phyloP scores from a whole-genome alignment of 2,888 invertebrate genomes.

The Dastarcus helophoroides region DNA sequence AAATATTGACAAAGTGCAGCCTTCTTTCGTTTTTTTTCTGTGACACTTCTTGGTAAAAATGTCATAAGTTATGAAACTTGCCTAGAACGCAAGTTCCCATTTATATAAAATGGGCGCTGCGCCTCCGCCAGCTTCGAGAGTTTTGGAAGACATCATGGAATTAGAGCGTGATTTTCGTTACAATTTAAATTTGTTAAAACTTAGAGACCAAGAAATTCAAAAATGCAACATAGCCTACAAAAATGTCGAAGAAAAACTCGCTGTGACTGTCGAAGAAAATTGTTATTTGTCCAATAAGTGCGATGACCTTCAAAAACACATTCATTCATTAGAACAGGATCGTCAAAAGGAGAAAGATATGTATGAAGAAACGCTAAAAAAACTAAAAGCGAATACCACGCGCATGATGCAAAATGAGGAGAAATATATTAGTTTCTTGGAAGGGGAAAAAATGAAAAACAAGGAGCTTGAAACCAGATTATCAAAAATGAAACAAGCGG shows the following conservation, averaged over 20 bases:
- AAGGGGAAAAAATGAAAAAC: constrained; percentile 6
- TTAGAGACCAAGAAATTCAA: constrained; percentile 10
- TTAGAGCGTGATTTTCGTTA: constrained; percentile 12
- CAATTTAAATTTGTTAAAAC: constrained; percentile 10
- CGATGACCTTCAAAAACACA: constrained; percentile 8
- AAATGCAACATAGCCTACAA: constrained; percentile 9
- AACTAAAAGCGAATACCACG: constrained; percentile 2
- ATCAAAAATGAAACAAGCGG: constrained; percentile 10
- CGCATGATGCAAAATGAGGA: constrained; percentile 4
- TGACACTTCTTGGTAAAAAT: too few relatives aligned
- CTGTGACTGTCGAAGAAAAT: constrained; percentile 3
- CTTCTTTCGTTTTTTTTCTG: too few relatives aligned
- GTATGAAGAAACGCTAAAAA: constrained; percentile 5
- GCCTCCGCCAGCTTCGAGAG: constrained; percentile 7
- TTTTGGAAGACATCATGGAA: constrained; percentile 10
- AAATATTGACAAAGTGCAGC: too few relatives aligned
- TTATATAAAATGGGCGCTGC: too few relatives aligned
- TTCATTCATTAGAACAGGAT: constrained; percentile 5
- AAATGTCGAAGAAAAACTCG: constrained; percentile 7
- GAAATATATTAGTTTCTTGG: constrained; percentile 6
- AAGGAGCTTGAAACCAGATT: constrained; percentile 6
- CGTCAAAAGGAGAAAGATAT: constrained; percentile 7
- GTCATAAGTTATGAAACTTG: too few relatives aligned
- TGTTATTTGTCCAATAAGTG: constrained; percentile 8
- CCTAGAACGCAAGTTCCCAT: too few relatives aligned